Evolutionary conservation across 2,888 invertebrate genomes (phyloP).

Genomic region (Agonum fuliginosum): DNA sequence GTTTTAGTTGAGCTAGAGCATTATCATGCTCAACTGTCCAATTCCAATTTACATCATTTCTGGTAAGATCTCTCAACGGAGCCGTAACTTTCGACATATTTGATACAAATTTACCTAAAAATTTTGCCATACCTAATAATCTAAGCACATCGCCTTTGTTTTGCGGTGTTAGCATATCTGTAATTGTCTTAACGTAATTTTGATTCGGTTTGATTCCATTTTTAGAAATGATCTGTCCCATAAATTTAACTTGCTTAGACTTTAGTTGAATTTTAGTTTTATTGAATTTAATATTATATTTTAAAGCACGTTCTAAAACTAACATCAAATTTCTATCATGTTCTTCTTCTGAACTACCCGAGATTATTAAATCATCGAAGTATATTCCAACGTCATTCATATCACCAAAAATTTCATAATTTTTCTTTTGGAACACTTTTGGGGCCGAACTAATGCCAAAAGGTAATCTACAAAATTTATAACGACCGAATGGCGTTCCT

Average conservation of each 20-base stretch:
- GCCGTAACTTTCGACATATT: slow-evolving; percentile 63
- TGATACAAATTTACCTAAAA: slow-evolving; percentile 63
- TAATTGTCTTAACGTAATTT: neutral
- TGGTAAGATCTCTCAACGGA: slow-evolving; percentile 63
- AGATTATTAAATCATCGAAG: neutral
- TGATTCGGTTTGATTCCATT: neutral
- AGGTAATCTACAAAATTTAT: no score
- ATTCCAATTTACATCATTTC: slow-evolving; percentile 60
- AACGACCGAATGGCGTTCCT: no score
- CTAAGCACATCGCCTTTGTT: slow-evolving; percentile 55
- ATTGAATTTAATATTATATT: neutral
- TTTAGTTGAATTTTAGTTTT: neutral
- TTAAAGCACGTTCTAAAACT: no score
- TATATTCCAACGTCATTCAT: neutral
- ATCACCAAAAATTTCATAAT: neutral
- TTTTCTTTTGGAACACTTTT: neutral
- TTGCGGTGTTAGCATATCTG: neutral
- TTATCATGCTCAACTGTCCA: slow-evolving; percentile 3
- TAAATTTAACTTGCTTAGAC: neutral
- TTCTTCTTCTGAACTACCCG: no score
- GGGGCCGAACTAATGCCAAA: no score
- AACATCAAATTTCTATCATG: no score
- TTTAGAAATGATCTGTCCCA: neutral
- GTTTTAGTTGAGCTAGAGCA: slow-evolving; percentile 60
- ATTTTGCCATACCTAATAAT: slow-evolving; percentile 63